Conservation (phyloP, 2,888 invertebrate genomes). For the Calameuta pallipes region DNA sequence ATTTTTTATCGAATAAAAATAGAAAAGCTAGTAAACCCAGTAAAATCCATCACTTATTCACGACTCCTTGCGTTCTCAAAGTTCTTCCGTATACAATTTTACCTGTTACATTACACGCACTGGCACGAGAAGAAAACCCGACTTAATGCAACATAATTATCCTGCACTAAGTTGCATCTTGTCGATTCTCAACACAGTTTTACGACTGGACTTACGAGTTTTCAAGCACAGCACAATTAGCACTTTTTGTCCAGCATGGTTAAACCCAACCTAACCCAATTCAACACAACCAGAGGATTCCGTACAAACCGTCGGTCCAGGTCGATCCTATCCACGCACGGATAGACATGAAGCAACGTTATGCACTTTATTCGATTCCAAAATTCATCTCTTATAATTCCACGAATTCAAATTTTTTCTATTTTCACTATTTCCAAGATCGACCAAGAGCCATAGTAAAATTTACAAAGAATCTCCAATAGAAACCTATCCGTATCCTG, state of each 20-base stretch:
- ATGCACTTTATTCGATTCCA: not conserved
- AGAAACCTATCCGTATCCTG: not conserved
- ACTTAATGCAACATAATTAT: not conserved
- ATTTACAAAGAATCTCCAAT: not conserved
- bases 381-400: not conserved
- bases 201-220: not conserved
- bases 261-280: not conserved
- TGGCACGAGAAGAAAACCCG: not conserved
- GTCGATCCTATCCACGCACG: not conserved
- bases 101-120: not conserved
- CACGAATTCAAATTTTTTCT: not conserved
- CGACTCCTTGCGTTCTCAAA: not conserved
- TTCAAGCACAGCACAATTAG: not conserved
- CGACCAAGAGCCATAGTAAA: not conserved
- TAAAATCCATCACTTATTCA: not conserved
- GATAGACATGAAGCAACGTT: not conserved
- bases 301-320: not conserved
- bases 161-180: not conserved
- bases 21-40: not conserved
- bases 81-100: not conserved
- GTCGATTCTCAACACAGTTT: not conserved
- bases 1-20: not conserved
- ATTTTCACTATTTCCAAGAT: not conserved
- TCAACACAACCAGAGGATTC: not conserved
- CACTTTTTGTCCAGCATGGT: not conserved